Base-by-base conservation (phyloP, 92 coral and sea anemone genomes). In the Zoanthus gigantus region DNA sequence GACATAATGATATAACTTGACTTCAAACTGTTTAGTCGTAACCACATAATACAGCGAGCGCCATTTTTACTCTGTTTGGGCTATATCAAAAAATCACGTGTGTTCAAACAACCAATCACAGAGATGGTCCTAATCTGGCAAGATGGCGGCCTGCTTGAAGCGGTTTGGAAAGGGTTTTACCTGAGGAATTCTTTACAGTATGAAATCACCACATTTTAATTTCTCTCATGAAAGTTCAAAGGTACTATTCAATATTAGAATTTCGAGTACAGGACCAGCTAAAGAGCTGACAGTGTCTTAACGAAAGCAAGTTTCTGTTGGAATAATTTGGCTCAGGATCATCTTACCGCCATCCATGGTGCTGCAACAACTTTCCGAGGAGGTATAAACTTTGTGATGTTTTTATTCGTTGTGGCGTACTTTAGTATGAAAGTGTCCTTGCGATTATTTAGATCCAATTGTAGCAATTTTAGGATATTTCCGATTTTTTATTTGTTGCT, bases 131-230 rank as follows among this genome's bases (percentile, higher is more conserved):
- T 79, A 72, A 79, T 83, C 82, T 77, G 88, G 31, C 95, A 94
- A 94, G 95, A 94, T 94, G 98, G 98, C 98, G 98, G 98, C 93
- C 83, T 77, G 91, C 95, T 90, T 94, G 95, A 94, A 94, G 98
- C 88, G 77, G 60, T 57, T 73, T 83, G 92, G 89, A 83, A 84
- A 52, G 79, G 90, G 89, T 86, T 82, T 89, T 90, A 91, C 88
- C 78, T 83, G 82, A 79, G 71, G 60, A 71, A 69, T 71, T 88
- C 89, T 47, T 57, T 44, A 23, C 29, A 82, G 76, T 75, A 63
- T 67, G 76, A 46, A 63, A 79, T 57, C 69, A 72, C 53, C 67
- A 48, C 1, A 46, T 87, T 91, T 84, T 72, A 84, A 42, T 52
- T 47, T 72, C 76, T 68, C 82, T 66, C 60, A 81, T 81, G 85